Percentiles rank a stretch among this genome's conserved stretches.
These are phyloP conservation scores for Diarsia dahlii DNA, from an alignment of 2,888 invertebrate species.

Conservation along the genomic window DNA sequence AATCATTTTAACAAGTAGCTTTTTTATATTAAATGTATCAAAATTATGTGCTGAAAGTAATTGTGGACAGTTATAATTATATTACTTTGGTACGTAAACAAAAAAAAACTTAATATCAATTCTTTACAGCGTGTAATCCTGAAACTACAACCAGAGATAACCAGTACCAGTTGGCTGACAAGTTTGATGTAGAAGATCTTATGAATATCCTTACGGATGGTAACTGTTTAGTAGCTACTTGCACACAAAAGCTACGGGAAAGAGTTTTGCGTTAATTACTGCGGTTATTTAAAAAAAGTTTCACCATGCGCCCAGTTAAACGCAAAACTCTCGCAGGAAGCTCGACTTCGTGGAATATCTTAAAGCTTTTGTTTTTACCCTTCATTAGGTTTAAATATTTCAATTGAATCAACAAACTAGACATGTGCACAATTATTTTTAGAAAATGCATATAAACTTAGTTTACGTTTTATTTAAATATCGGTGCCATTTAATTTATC, in stretches of 20 bases:
- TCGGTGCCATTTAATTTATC: too few relatives aligned
- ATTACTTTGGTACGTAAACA: background rate
- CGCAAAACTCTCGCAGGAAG: background rate
- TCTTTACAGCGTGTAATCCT: slow-evolving; percentile 35
- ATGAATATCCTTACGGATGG: slow-evolving; percentile 37
- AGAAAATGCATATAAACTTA: too few relatives aligned
- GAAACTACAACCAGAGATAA: too few relatives aligned
- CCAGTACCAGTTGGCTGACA: background rate
- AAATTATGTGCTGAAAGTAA: background rate
- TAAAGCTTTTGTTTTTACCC: too few relatives aligned
- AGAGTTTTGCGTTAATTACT: slow-evolving; percentile 13
- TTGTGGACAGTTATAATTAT: too few relatives aligned
- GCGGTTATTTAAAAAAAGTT: too few relatives aligned
- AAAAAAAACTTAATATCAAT: background rate
- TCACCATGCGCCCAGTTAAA: too few relatives aligned
- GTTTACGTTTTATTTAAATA: too few relatives aligned
- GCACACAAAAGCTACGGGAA: background rate
- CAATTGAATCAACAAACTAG: too few relatives aligned
- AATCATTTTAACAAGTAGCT: too few relatives aligned
- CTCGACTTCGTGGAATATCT: background rate
- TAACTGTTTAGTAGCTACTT: slow-evolving; percentile 6
- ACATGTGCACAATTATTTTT: too few relatives aligned
- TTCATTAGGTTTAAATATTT: too few relatives aligned
- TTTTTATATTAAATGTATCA: background rate
- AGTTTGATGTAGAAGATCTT: slow-evolving; percentile 20